Evolutionary conservation across 1,140 invertebrate genomes (phyloP), one percentile per base, ranked within the genome.

Genomic region (Campoletis sonorensis): DNA sequence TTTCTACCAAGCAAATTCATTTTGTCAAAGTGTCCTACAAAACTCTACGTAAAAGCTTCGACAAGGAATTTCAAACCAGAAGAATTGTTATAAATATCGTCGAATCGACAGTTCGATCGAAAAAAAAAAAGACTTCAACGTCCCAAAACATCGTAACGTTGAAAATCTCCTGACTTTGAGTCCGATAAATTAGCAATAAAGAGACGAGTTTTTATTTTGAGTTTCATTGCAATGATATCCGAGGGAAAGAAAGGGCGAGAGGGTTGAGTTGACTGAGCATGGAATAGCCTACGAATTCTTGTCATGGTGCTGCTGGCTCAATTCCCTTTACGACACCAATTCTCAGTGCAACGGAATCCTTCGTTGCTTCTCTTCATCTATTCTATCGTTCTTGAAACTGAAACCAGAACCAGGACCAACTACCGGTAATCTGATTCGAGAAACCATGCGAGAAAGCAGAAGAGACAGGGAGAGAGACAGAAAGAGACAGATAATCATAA

Each of bases 351-450:
- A 84, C 85, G 86, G 83, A 88, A 87, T 84, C 82, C 82, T 81
- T 81, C 73, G 61, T 79, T 83, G 83, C 81, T 82, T 54, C 51
- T 64, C 54, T 83, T 81, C 54, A 54, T 77, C 54, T 64, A 21
- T 64, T 37, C 54, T 75, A 81, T 70, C 83, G 81, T 82, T 81
- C 76, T 79, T 37, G 7, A 30, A 61, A 64, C 16, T 58, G 21
- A n/a, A 58, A 23, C 54, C 10, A n/a, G 54, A 23, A 5, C 2
- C 11, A 13, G 40, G 40, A 58, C 54, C 54, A 40, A 54, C 30
- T 23, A 73, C 21, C 78, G 80, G 85, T 88, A 89, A 89, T 89
- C 87, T 84, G 85, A 88, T 87, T 85, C 79, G 23, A 58, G 64
- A 75, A 58, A 27, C 51, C 71, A 72, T 58, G 45, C 21, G 30